phyloP scores from a whole-genome alignment of 2,888 invertebrate genomes.

The Stenichneumon culpator region DNA sequence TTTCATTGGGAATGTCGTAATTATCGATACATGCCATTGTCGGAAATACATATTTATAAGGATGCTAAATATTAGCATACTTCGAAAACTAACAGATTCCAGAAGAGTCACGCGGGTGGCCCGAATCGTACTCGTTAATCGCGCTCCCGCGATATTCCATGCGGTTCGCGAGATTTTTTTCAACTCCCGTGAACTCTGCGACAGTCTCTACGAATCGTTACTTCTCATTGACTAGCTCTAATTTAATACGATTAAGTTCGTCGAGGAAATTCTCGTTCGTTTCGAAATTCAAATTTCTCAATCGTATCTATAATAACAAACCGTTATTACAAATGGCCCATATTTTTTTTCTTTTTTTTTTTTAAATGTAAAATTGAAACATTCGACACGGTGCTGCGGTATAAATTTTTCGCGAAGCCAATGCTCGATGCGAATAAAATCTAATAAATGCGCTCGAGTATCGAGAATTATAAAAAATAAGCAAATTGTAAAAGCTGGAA shows the following conservation, averaged over 20 bases:
- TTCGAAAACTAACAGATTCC: slow-evolving; percentile 43
- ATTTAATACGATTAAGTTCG: slow-evolving; percentile 54
- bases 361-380: slow-evolving; percentile 28
- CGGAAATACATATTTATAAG: slow-evolving; percentile 48
- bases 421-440: slow-evolving; percentile 25
- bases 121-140: not conserved
- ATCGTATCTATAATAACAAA: slow-evolving; percentile 6
- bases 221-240: slow-evolving; percentile 63
- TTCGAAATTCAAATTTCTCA: slow-evolving; percentile 39
- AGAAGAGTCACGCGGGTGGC: not conserved
- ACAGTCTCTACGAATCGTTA: slow-evolving; percentile 57
- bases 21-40: slow-evolving; percentile 35
- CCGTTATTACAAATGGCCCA: slow-evolving; percentile 45
- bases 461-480: slow-evolving; percentile 34
- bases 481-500: slow-evolving; percentile 47
- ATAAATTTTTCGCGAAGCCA: slow-evolving; percentile 21
- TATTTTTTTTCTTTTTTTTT: not conserved
- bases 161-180: not conserved
- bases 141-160: not conserved
- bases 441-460: slow-evolving; percentile 24
- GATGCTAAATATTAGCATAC: slow-evolving; percentile 71
- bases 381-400: slow-evolving; percentile 31
- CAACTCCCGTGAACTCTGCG: slow-evolving; percentile 38
- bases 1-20: slow-evolving; percentile 69
- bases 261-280: slow-evolving; percentile 39